Percentiles rank a stretch among this genome's conserved stretches.
Conservation (phyloP, 2,113 vertebrate genomes). For the Indicator maculatus region DNA sequence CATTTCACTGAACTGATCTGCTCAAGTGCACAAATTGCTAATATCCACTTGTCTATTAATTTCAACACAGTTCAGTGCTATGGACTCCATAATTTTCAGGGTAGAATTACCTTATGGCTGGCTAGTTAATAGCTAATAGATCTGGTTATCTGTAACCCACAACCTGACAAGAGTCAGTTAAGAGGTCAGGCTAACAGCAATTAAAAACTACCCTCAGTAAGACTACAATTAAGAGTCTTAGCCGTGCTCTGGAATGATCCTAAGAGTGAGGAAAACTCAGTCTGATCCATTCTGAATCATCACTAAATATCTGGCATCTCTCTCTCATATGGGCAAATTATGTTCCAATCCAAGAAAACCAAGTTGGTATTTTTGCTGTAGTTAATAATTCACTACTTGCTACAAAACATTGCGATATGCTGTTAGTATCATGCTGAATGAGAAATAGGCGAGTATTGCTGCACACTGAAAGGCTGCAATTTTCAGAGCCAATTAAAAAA, state of each 20-base stretch:
- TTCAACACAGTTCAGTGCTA: not conserved
- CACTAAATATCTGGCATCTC: not conserved
- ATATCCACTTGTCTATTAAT: not conserved
- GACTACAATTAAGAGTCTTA: not conserved
- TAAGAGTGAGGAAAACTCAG: not conserved
- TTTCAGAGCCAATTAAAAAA: not conserved
- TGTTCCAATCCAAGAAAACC: not conserved
- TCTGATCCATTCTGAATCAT: not conserved
- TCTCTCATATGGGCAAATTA: not conserved
- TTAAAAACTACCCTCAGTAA: not conserved
- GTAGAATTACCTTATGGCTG: not conserved
- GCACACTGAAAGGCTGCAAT: not conserved
- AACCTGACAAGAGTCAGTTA: not conserved
- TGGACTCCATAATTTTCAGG: not conserved
- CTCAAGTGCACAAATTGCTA: not conserved
- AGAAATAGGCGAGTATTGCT: not conserved
- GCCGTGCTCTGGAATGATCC: not conserved
- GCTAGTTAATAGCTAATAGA: not conserved
- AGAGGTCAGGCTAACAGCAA: not conserved
- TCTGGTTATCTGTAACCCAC: not conserved
- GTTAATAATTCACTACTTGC: not conserved
- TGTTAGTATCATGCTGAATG: not conserved
- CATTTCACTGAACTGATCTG: not conserved
- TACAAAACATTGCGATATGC: not conserved
- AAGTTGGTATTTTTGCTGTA: not conserved